Percentiles rank a stretch among this genome's conserved stretches.
phyloP scores from a whole-genome alignment of 2,888 invertebrate species.

The Phortica magna region DNA sequence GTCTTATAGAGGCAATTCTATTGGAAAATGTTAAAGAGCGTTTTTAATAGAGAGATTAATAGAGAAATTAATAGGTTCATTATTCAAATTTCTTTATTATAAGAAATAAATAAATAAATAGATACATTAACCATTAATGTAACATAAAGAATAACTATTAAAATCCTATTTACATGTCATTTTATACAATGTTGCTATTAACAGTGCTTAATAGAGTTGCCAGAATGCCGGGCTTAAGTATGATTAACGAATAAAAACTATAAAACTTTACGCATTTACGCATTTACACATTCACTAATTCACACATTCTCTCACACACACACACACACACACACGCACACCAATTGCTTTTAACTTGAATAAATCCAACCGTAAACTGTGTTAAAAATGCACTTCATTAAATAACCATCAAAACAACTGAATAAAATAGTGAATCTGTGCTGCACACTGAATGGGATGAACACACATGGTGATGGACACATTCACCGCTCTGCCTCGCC shows the following conservation, averaged over 20 bases:
- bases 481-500: neutral
- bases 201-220: too few species aligned
- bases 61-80: too few species aligned
- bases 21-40: too few species aligned
- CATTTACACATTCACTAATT: neutral
- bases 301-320: neutral
- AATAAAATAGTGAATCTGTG: constrained; percentile 66
- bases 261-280: neutral
- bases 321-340: neutral
- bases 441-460: constrained; percentile 20
- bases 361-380: constrained; percentile 36
- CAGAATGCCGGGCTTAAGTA: too few species aligned
- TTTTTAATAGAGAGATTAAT: too few species aligned
- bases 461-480: neutral
- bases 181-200: neutral
- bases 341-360: neutral
- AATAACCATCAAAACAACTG: constrained; percentile 69
- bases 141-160: too few species aligned
- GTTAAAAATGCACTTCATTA: constrained; percentile 67
- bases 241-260: too few species aligned
- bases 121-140: too few species aligned
- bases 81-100: too few species aligned
- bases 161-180: too few species aligned
- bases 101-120: too few species aligned
- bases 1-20: too few species aligned